Percentiles rank a stretch among this genome's conserved stretches.
Evolutionary conservation across 2,888 invertebrate species (phyloP).

Genomic region (Autographa pulchrina): DNA sequence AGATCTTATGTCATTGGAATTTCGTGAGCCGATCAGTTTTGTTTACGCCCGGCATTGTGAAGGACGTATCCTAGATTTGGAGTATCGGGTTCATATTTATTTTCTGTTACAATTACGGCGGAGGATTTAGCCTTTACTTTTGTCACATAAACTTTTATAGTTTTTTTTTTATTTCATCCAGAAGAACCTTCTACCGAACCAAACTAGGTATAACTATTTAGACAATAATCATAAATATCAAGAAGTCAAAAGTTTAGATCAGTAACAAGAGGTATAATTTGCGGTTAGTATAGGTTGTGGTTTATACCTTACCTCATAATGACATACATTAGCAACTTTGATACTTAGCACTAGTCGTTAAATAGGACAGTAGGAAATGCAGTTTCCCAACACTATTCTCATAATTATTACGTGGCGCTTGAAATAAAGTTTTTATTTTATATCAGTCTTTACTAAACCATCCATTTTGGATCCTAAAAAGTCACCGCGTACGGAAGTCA

Average conservation of each 20-base stretch:
- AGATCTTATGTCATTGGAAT: conserved; percentile 81
- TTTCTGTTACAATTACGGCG: not conserved
- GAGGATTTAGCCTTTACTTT: not conserved
- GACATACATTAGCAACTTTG: not conserved
- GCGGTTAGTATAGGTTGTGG: too few relatives aligned
- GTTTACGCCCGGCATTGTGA: conserved; percentile 74
- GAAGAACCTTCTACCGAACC: too few relatives aligned
- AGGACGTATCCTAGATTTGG: conserved; percentile 70
- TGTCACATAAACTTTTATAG: too few relatives aligned
- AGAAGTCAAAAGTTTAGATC: too few relatives aligned
- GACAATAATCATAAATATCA: too few relatives aligned
- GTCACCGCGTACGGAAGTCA: conserved; percentile 1
- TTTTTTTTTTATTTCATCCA: too few relatives aligned
- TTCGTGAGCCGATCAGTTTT: conserved; percentile 66
- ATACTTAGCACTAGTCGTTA: not conserved
- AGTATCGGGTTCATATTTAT: not conserved
- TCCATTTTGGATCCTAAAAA: not conserved
- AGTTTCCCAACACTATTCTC: not conserved
- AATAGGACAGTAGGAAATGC: not conserved
- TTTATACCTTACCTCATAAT: not conserved
- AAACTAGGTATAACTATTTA: too few relatives aligned
- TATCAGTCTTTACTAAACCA: not conserved
- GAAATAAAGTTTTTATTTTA: too few relatives aligned
- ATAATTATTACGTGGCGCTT: too few relatives aligned
- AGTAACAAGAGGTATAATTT: too few relatives aligned